Base-by-base conservation (phyloP, 2,888 invertebrate genomes). In the Drosophila anomalata region DNA sequence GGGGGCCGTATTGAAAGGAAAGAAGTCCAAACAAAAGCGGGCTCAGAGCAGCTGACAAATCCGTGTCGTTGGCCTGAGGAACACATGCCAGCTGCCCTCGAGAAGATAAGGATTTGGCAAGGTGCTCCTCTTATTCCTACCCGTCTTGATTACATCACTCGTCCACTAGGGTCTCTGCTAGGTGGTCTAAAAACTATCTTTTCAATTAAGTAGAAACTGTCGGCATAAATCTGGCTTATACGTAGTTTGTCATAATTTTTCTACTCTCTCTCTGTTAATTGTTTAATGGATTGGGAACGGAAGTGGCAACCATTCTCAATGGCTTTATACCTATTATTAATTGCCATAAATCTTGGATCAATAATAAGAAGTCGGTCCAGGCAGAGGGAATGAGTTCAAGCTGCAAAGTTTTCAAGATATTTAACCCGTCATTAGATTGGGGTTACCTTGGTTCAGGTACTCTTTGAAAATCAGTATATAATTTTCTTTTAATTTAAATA, bases 271-370 rank as follows among this genome's bases (percentile, higher is more conserved):
- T 82, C 85, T 85, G 29, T 29, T 87, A 36, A 36, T 36, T 36
- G 36, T 36, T 36, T 36, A 36, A 36, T 36, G 36, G 83, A 87
- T 83, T 76, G 74, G 81, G 76, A 84, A 78, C 87, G 87, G 83
- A 87, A 81, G 76, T 87, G 60, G 76, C 33, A 41, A 58, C 44
- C 51, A 54, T 70, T 70, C 51, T 36, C 26, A n/a, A 41, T 36
- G 47, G 52, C 7, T 51, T 53, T 41, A 80, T 69, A 88, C 90
- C 91, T 90, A 87, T 91, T 90, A 91, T 91, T 91, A 91, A 89
- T 90, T 91, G 91, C 84, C 89, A 91, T 91, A 91, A 91, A 91
- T 91, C 91, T 91, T 88, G 89, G 88, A 87, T 71, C 80, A 88
- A 83, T 79, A 87, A 71, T 79, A 69, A 71, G 22, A 57, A 44